Evolutionary conservation across 1,140 invertebrate species (phyloP), one percentile per base, ranked within the genome.

Genomic region (Neuroterus valhalla): DNA sequence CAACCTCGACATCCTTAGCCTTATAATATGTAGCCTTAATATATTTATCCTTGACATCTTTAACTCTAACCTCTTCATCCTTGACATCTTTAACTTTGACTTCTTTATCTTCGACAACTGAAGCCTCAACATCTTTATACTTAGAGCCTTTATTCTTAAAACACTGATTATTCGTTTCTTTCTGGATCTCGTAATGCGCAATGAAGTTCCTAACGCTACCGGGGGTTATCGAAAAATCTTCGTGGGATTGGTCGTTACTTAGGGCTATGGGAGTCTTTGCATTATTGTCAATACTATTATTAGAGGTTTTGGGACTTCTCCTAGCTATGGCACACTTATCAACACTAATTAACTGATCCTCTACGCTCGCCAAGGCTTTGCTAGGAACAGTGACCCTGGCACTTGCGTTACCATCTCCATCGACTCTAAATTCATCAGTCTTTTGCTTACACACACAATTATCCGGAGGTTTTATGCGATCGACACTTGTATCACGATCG

Each of bases 141-240:
- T 2, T 72, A 14, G 23, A 43, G 12, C 17, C 52, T 14, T 68
- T 45, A 19, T n/a, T n/a, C 3, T 66, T 46, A 48, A 31, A n/a
- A 44, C 21, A 44, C 31, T 50, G 43, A 38, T 14, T 44, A 19
- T 19, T 52, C 43, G 76, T 80, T 70, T 88, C 82, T 21, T 67
- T 73, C 62, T 85, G 81, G 74, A 88, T 83, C 75, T 90, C 88
- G 76, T 89, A 89, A 75, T 87, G 87, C 62, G 87, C 83, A 72
- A 90, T 83, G 68, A 87, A 89, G 70, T 74, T 89, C 55, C 78
- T 89, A 86, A 89, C 88, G 78, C 86, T 89, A 87, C 88, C 88
- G 12, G 87, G 87, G 70, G 77, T 79, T 84, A 89, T 89, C 50
- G 82, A 79, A 79, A 85, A 77, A 80, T 77, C 76, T 76, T 87